Base-by-base conservation (phyloP, 2,797 vertebrate genomes). In the Gymnopithys bicolor region DNA sequence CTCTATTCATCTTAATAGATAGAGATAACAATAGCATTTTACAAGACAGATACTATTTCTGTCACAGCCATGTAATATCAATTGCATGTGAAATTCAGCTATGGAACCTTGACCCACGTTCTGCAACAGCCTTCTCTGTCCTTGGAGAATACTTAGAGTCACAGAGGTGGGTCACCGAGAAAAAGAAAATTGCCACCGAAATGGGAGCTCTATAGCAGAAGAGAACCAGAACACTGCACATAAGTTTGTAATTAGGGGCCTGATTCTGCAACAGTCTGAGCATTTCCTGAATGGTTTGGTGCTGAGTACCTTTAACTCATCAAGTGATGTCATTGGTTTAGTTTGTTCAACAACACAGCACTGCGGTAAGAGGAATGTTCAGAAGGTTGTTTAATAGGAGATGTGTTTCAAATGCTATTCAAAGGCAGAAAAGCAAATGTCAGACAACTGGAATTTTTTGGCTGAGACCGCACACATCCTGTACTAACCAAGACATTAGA, bases 261-360 rank as follows among this genome's bases (percentile, higher is more conserved):
- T 88, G 58, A 93, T 94, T 94, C 82, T 86, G 73, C 82, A 94
- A 91, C 59, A 80, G 62, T 41, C 66, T 49, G 43, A 81, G 76
- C 63, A 95, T 96, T 94, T 96, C 93, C 95, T 91, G 85, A 68
- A 80, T 77, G 76, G 52, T 90, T 91, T 94, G 76, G 37, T 91
- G 51, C 79, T 91, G 66, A 81, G 62, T 86, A 91, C 82, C 82
- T 94, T 92, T 77, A 91, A 77, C 71, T 92, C 89, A 74, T 55
- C 56, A 93, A 75, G 53, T 91, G 87, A 93, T 91, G 79, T 94
- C 93, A 84, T 69, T 1, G 2, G 58, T 83, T 93, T 73, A 60
- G 71, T 77, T 85, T 81, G 55, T 78, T 91, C 82, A 91, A 69
- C n/a, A 94, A 75, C 75, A 70, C 49, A 93, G 67, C 35, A 9